Evolutionary conservation across 1,140 invertebrate species (phyloP).

Genomic region (Drosophila pachea): DNA sequence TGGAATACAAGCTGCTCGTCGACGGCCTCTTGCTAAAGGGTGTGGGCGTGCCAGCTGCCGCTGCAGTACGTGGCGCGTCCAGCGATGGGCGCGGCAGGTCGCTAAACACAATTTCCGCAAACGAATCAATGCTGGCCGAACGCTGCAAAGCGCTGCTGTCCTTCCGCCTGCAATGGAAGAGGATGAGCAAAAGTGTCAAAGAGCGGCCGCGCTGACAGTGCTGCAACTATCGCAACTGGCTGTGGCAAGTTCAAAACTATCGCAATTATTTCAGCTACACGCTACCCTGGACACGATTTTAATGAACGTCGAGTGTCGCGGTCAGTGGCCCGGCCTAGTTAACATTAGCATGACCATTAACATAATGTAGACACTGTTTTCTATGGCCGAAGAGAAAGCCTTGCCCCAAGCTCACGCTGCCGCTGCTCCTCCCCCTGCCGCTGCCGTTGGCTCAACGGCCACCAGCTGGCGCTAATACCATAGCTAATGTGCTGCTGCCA

Average conservation of each 20-base stretch:
- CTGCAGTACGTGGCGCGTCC: constrained; percentile 54
- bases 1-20: constrained; percentile 80
- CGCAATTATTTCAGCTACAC: constrained; percentile 70
- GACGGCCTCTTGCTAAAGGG: constrained; percentile 79
- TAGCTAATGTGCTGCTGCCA: constrained; percentile 44
- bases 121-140: constrained; percentile 88
- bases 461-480: constrained; percentile 65
- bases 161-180: constrained; percentile 80
- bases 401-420: neutral
- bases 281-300: constrained; percentile 61
- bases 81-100: constrained; percentile 69
- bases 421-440: neutral
- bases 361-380: constrained; percentile 67
- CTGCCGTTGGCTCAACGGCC: neutral
- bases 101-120: constrained; percentile 84
- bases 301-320: constrained; percentile 64
- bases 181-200: constrained; percentile 19
- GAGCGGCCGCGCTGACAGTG: too few species aligned
- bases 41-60: constrained; percentile 29
- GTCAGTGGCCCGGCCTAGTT: constrained; percentile 73
- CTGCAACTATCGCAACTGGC: constrained; percentile 15
- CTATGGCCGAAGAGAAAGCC: constrained; percentile 66
- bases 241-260: constrained; percentile 59
- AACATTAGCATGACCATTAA: constrained; percentile 44
- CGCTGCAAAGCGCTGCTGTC: constrained; percentile 82